Percentiles rank a stretch among this genome's conserved stretches.
Conservation (phyloP, 2,797 vertebrate genomes). For the Enteromius afrohamiltoni region DNA sequence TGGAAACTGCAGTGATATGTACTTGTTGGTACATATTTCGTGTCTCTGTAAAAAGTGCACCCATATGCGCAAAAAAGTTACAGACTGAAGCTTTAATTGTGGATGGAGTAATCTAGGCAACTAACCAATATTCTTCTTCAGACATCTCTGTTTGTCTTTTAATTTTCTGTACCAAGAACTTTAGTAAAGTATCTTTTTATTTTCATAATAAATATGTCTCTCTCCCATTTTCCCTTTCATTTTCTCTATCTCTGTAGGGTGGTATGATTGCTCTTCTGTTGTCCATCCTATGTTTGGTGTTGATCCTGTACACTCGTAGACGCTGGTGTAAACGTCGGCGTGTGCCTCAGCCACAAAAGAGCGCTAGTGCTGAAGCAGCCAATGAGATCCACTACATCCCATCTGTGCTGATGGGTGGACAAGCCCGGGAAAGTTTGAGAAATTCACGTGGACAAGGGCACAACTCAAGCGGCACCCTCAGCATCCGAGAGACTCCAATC, state of each 20-base stretch:
- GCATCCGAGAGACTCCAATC: conserved; percentile 97
- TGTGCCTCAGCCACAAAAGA: conserved; percentile 97
- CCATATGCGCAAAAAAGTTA: too few relatives aligned
- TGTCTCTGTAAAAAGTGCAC: too few relatives aligned
- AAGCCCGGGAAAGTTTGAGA: conserved; percentile 93
- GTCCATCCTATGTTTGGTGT: conserved; percentile 94
- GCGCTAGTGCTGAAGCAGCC: conserved; percentile 94
- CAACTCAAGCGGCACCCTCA: conserved; percentile 94
- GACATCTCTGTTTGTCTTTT: too few relatives aligned
- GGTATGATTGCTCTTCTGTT: conserved; percentile 98
- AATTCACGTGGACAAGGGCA: conserved; percentile 94
- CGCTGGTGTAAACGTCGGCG: conserved; percentile 98
- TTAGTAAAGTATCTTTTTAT: background rate
- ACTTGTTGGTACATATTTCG: too few relatives aligned
- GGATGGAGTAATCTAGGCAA: too few relatives aligned
- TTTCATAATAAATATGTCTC: background rate
- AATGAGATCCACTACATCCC: conserved; percentile 99
- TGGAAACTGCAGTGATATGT: too few relatives aligned
- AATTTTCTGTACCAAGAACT: too few relatives aligned
- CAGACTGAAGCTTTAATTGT: too few relatives aligned
- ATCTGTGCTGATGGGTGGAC: conserved; percentile 94
- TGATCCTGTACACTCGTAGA: conserved; percentile 95
- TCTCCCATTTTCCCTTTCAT: background rate
- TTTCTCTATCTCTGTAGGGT: conserved; percentile 77
- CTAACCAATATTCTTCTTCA: too few relatives aligned